Evolutionary conservation across 2,888 invertebrate genomes (phyloP).

Genomic region (Thera obeliscata): DNA sequence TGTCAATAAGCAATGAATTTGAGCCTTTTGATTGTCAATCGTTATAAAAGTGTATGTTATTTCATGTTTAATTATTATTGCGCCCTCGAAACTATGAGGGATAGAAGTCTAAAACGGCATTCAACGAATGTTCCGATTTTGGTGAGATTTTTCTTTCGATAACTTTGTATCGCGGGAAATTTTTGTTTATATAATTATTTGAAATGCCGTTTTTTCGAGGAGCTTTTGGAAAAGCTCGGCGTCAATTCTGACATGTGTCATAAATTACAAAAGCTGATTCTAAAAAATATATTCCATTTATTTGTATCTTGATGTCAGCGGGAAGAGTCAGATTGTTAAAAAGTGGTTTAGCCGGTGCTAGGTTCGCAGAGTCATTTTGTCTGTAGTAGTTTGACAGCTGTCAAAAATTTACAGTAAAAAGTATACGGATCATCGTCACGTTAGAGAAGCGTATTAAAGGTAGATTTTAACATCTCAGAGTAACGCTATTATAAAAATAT

Average conservation of each 20-base stretch:
- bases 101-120: conserved; percentile 2
- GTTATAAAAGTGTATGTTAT: conserved; percentile 14
- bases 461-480: background rate
- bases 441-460: background rate
- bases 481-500: too few relatives aligned
- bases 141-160: conserved; percentile 3
- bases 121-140: conserved; percentile 11
- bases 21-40: conserved; percentile 23
- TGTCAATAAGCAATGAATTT: conserved; percentile 29
- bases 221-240: background rate
- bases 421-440: conserved; percentile 1
- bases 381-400: conserved; percentile 16
- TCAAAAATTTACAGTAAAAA: conserved; percentile 10
- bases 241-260: conserved; percentile 30
- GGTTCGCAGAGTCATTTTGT: background rate
- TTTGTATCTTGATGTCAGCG: background rate
- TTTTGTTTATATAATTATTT: background rate
- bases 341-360: background rate
- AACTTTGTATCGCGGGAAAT: background rate
- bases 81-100: conserved; percentile 1
- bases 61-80: conserved; percentile 9
- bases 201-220: background rate
- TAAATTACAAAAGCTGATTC: conserved; percentile 13
- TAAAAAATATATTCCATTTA: conserved; percentile 14
- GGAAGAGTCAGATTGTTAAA: background rate